Percentiles rank a stretch among this genome's conserved stretches.
These are phyloP conservation scores for Chionomys nivalis DNA, from an alignment of 2,113 vertebrate species.

Conservation along the genomic window DNA sequence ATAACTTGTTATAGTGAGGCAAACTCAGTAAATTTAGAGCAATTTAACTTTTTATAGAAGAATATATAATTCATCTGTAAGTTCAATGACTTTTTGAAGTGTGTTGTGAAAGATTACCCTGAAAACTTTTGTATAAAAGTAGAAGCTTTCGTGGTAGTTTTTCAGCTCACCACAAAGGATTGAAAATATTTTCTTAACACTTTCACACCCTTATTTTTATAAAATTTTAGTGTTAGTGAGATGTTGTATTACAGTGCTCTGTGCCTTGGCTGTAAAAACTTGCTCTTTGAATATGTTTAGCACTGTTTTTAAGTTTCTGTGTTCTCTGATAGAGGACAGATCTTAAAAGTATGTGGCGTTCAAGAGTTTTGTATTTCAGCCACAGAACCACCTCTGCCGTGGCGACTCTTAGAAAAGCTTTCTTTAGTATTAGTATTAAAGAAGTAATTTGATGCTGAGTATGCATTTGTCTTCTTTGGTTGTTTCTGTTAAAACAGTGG, in stretches of 20 bases:
- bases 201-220: background rate
- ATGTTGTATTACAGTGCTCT: background rate
- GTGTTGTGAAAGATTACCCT: background rate
- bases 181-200: background rate
- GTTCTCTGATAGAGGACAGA: background rate
- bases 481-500: background rate
- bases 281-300: background rate
- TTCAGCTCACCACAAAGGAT: background rate
- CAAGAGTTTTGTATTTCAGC: background rate
- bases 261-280: background rate
- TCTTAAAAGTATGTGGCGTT: background rate
- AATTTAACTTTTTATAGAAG: background rate
- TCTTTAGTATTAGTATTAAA: background rate
- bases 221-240: background rate
- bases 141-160: background rate
- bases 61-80: constrained; percentile 6
- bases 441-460: background rate
- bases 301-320: background rate
- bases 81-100: background rate
- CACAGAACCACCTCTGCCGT: background rate
- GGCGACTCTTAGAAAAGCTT: background rate
- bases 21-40: background rate
- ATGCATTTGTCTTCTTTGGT: background rate
- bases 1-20: background rate
- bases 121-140: constrained; percentile 20